Base-by-base conservation (phyloP, 2,888 invertebrate species). In the Lutraria lutraria region DNA sequence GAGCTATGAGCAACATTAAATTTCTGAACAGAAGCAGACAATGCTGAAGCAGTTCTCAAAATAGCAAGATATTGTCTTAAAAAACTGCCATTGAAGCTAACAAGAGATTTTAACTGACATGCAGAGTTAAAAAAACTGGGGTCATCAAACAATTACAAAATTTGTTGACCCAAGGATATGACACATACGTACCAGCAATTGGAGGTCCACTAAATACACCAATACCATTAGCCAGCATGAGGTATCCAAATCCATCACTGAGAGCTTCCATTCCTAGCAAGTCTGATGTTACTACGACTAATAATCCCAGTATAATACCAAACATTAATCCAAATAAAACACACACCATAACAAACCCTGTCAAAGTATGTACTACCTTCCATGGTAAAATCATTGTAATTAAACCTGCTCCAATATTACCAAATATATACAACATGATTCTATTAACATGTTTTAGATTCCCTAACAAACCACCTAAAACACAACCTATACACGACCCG, bases 181-280 rank as follows among this genome's bases (percentile, higher is more conserved):
- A 16, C 0, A 63, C 12, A 25, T 68, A 68, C 90, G 56, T 91
- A 95, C 95, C 95, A 92, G 94, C 93, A 1, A 94, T 0, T 29
- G 94, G 93, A 12, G 95, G 95, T 68, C 95, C 95, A 76, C 91
- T 53, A 54, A 95, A 94, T 79, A 93, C 89, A 34, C 95, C 95
- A 52, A 95, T 85, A 12, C 95, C 95, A 94, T 95, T 95, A 68
- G 94, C 92, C 68, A 95, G 83, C 94, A 95, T 95, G 4, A 95
- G 91, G 87, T 95, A 95, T 12, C 95, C 95, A 80, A 95, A 92
- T 10, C 94, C 95, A 88, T 94, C 93, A 8, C 94, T 93, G 13
- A 95, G 90, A n/a, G 92, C 93, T 83, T 94, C 90, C 4, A 92
- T 89, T 0, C 95, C 95, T 43, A 95, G 88, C 6, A 95, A 90